These are phyloP conservation scores for Rhipidura dahli DNA, from an alignment of 2,113 vertebrate species.

Conservation along the genomic window DNA sequence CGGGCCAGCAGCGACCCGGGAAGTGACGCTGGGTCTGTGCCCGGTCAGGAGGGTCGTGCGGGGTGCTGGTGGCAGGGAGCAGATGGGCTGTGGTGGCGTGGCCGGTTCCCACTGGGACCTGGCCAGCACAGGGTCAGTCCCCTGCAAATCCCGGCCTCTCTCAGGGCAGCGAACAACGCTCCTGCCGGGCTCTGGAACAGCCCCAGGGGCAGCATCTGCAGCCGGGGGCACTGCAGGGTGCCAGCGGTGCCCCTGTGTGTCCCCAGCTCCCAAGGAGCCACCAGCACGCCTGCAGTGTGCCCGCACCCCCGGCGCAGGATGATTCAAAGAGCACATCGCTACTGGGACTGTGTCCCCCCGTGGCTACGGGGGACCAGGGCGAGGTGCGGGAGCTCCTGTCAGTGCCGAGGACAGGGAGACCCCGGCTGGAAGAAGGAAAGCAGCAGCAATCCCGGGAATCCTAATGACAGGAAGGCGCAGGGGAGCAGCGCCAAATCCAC, in stretches of 20 bases:
- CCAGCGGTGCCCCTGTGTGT: rapidly evolving
- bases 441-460: slow-evolving; percentile 22
- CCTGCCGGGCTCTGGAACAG: background rate
- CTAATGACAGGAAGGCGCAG: background rate
- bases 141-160: background rate
- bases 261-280: background rate
- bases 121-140: background rate
- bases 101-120: rapidly evolving
- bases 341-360: rapidly evolving
- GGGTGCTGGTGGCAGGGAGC: background rate
- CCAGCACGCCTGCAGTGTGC: background rate
- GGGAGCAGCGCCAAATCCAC: slow-evolving; percentile 10
- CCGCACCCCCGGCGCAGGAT: background rate
- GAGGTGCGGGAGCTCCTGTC: background rate
- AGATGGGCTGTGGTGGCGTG: background rate
- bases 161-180: background rate
- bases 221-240: background rate
- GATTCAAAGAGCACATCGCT: rapidly evolving
- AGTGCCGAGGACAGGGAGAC: background rate
- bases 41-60: background rate
- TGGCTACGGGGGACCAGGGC: rapidly evolving
- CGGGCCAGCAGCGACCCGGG: background rate
- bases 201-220: rapidly evolving
- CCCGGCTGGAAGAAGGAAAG: background rate
- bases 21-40: background rate